These are phyloP conservation scores for Aleiodes leptofemur DNA, from an alignment of 2,888 invertebrate species.

Conservation along the genomic window DNA sequence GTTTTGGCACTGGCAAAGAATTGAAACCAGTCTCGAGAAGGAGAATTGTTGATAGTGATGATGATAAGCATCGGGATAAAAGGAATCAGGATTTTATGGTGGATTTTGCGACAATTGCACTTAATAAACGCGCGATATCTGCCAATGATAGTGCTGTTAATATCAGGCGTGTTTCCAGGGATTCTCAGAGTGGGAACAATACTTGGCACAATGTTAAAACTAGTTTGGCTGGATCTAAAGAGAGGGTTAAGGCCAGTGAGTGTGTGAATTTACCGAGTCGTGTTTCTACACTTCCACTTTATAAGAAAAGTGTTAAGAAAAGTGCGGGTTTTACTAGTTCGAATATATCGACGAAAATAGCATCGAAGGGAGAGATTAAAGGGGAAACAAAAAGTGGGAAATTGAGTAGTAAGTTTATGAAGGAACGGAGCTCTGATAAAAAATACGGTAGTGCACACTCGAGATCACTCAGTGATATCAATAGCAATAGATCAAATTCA, in stretches of 20 bases:
- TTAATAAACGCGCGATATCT: not conserved
- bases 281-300: slow-evolving; percentile 65
- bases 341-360: slow-evolving; percentile 60
- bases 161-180: not conserved
- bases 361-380: slow-evolving; percentile 41
- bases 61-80: slow-evolving; percentile 48
- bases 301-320: slow-evolving; percentile 63
- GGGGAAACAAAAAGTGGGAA: slow-evolving; percentile 62
- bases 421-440: slow-evolving; percentile 43
- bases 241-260: slow-evolving; percentile 28
- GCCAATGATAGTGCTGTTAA: slow-evolving; percentile 30
- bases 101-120: not conserved
- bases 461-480: slow-evolving; percentile 60
- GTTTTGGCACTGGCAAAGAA: slow-evolving; percentile 42
- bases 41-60: slow-evolving; percentile 67
- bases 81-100: not conserved
- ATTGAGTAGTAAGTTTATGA: slow-evolving; percentile 46
- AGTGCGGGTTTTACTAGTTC: slow-evolving; percentile 55
- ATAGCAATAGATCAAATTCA: slow-evolving; percentile 57
- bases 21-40: slow-evolving; percentile 66
- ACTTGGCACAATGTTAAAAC: slow-evolving; percentile 45
- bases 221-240: slow-evolving; percentile 40
- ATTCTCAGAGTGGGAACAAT: slow-evolving; percentile 7
- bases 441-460: slow-evolving; percentile 58
- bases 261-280: slow-evolving; percentile 18